Evolutionary conservation across 2,888 invertebrate species (phyloP).

Genomic region (Ophion costatus): DNA sequence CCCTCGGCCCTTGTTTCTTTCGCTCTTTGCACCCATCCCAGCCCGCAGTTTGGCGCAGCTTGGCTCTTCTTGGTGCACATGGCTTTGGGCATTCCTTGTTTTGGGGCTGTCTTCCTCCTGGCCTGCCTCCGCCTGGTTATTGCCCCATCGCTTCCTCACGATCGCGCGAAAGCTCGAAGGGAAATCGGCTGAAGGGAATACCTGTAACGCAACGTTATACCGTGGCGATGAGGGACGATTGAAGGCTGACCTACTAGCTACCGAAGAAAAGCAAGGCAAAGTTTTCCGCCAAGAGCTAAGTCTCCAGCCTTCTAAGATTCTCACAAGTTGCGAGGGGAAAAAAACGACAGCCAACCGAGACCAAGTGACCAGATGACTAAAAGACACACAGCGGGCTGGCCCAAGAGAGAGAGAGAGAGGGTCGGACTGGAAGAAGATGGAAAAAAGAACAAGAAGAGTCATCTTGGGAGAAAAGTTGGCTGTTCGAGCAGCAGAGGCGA

Average conservation of each 20-base stretch:
- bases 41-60: slow-evolving; percentile 48
- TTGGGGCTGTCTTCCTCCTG: background rate
- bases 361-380: slow-evolving; percentile 59
- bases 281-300: slow-evolving; percentile 73
- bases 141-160: slow-evolving; percentile 20
- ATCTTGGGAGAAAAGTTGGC: slow-evolving; percentile 66
- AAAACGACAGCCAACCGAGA: slow-evolving; percentile 53
- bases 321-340: slow-evolving; percentile 64
- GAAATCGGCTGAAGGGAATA: slow-evolving; percentile 37
- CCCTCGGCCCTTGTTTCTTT: slow-evolving; percentile 47
- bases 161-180: background rate
- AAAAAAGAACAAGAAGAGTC: slow-evolving; percentile 66
- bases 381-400: slow-evolving; percentile 56
- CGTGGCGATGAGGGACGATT: slow-evolving; percentile 73
- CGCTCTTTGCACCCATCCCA: slow-evolving; percentile 56
- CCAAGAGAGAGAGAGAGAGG: slow-evolving; percentile 61
- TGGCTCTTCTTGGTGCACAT: background rate
- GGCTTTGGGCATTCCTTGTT: no score
- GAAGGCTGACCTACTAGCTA: slow-evolving; percentile 77
- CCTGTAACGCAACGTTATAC: background rate
- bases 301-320: slow-evolving; percentile 71
- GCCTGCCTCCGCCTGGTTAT: no score
- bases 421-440: slow-evolving; percentile 54
- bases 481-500: slow-evolving; percentile 25
- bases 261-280: slow-evolving; percentile 60